Percentiles rank a stretch among this genome's conserved stretches.
Conservation (phyloP, 1,140 invertebrate species). For the Cylas formicarius region DNA sequence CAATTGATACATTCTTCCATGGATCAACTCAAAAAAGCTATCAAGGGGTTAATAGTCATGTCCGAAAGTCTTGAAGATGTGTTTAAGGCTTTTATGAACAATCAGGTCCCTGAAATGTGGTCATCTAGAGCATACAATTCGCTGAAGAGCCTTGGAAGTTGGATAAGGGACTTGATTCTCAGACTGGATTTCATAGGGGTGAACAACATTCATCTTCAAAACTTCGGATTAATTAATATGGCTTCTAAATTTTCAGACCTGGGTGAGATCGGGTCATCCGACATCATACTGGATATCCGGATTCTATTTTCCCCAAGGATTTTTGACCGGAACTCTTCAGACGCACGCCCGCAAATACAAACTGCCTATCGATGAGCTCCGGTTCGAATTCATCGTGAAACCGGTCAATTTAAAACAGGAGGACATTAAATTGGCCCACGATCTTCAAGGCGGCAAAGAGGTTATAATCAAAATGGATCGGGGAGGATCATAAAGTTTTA, state of each 20-base stretch:
- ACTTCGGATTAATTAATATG: conserved; percentile 6
- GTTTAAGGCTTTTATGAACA: conserved; percentile 68
- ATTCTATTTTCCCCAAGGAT: conserved; percentile 86
- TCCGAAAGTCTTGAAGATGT: conserved; percentile 76
- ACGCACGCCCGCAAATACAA: conserved; percentile 75
- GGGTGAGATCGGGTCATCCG: conserved; percentile 64
- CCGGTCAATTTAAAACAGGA: conserved; percentile 57
- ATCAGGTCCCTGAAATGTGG: conserved; percentile 74
- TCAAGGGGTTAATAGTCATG: conserved; percentile 83
- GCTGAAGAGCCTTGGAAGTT: conserved; percentile 73
- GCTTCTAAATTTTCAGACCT: conserved; percentile 47
- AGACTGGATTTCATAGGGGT: conserved; percentile 71
- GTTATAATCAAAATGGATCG: conserved; percentile 21
- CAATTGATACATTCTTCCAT: conserved; percentile 63
- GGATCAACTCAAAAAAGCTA: conserved; percentile 71
- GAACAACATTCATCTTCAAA: conserved; percentile 19
- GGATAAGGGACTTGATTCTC: conserved; percentile 71
- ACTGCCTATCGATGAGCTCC: conserved; percentile 77
- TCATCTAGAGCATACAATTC: conserved; percentile 76
- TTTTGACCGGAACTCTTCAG: conserved; percentile 79
- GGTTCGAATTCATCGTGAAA: conserved; percentile 64
- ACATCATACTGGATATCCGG: conserved; percentile 84
- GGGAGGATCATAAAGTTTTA: conserved; percentile 5
- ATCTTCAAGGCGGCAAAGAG: conserved; percentile 38
- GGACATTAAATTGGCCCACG: conserved; percentile 51